These are phyloP conservation scores for Venusia cambrica DNA, from an alignment of 2,888 invertebrate genomes.

Conservation along the genomic window DNA sequence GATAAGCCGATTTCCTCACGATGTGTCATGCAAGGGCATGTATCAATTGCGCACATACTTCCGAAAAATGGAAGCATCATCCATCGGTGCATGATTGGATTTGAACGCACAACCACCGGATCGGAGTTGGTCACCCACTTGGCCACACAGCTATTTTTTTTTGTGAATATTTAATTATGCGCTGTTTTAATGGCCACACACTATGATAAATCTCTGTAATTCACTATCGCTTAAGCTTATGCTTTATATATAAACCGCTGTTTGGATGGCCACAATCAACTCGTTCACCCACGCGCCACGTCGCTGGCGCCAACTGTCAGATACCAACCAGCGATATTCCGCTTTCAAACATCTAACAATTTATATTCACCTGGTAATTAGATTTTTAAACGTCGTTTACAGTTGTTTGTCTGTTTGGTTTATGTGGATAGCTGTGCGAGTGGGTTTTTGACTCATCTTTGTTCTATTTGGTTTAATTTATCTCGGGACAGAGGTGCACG, in stretches of 20 bases:
- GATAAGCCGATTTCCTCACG: no score
- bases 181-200: no score
- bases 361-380: slow-evolving; percentile 42
- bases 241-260: slow-evolving; percentile 20
- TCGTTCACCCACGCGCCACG: slow-evolving; percentile 60
- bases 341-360: slow-evolving; percentile 38
- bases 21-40: no score
- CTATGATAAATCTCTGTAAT: no score
- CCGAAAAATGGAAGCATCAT: no score
- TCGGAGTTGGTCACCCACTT: no score
- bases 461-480: slow-evolving; percentile 10
- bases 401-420: slow-evolving; percentile 28
- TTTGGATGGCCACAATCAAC: slow-evolving; percentile 39
- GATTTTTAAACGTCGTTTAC: slow-evolving; percentile 39
- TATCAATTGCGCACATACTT: no score
- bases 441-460: slow-evolving; percentile 11
- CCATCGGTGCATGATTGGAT: no score
- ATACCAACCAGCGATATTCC: slow-evolving; percentile 38
- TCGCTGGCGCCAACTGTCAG: slow-evolving; percentile 49
- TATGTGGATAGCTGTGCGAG: slow-evolving; percentile 18
- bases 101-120: no score
- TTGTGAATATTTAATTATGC: background rate
- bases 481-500: no score
- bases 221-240: slow-evolving; percentile 8
- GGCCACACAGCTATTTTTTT: no score